phyloP scores from a whole-genome alignment of 2,888 invertebrate species.

The Sminthurides aquaticus region DNA sequence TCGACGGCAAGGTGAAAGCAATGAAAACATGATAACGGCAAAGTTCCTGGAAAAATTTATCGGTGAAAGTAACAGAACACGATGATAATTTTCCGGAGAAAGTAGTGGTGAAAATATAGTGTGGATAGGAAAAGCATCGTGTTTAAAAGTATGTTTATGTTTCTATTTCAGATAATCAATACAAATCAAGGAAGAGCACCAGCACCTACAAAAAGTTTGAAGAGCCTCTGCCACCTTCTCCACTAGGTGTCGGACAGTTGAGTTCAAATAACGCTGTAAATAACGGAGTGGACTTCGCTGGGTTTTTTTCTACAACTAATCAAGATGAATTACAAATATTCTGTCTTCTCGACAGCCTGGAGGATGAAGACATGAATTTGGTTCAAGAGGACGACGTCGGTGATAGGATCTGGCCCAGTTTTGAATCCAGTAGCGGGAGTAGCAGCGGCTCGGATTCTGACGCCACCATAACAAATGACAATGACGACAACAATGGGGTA shows the following conservation, averaged over 20 bases:
- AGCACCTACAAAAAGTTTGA: background rate
- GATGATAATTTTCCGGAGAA: too few relatives aligned
- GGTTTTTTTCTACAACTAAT: too few relatives aligned
- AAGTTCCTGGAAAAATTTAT: too few relatives aligned
- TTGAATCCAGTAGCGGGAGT: background rate
- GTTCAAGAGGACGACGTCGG: background rate
- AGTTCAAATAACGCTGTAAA: too few relatives aligned
- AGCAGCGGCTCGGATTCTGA: constrained; percentile 32
- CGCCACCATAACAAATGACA: constrained; percentile 38
- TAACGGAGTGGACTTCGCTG: background rate
- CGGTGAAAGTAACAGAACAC: too few relatives aligned
- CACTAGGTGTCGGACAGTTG: background rate
- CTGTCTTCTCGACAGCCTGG: background rate
- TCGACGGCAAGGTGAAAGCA: too few relatives aligned
- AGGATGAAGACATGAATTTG: background rate
- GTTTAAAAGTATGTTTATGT: background rate
- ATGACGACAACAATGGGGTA: constrained; percentile 22
- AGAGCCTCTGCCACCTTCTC: background rate
- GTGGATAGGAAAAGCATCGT: too few relatives aligned
- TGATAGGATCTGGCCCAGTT: background rate
- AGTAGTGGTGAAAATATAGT: too few relatives aligned
- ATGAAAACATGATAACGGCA: too few relatives aligned
- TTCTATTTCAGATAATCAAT: background rate
- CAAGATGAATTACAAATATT: background rate
- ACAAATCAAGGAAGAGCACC: background rate